Percentiles rank a stretch among this genome's conserved stretches.
Conservation (phyloP, 30 jellyfish, hydroid and myxozoan species). For the Sanderia malayensis region DNA sequence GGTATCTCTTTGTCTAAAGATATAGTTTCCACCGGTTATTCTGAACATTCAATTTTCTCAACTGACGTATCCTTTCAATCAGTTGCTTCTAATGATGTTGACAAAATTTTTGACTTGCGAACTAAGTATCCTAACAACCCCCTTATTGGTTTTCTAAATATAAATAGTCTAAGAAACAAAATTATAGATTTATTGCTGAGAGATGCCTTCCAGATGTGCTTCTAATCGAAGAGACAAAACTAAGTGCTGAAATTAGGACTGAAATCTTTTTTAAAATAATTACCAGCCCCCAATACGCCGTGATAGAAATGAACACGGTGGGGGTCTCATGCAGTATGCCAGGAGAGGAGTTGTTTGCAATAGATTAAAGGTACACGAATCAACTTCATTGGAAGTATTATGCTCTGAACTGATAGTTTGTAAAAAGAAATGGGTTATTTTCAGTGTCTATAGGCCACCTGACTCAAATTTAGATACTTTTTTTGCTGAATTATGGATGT, state of each 20-base stretch:
- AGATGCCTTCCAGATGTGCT: neutral
- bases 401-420: constrained; percentile 23
- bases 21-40: no score
- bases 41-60: neutral
- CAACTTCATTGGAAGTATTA: constrained; percentile 2
- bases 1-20: neutral
- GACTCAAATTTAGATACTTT: constrained; percentile 15
- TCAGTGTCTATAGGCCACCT: constrained; percentile 29
- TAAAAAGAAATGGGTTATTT: constrained; percentile 25
- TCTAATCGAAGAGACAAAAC: neutral
- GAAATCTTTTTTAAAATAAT: neutral
- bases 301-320: constrained; percentile 21
- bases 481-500: neutral
- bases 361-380: constrained; percentile 3
- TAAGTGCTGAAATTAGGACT: neutral
- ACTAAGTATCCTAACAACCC: neutral
- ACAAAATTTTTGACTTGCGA: neutral
- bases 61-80: neutral
- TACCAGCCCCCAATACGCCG: constrained; percentile 26
- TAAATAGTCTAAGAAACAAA: no score
- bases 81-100: neutral
- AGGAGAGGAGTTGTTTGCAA: constrained; percentile 26
- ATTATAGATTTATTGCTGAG: neutral
- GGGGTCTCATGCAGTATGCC: constrained; percentile 34
- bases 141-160: no score